Evolutionary conservation across 2,113 vertebrate genomes (phyloP).

Genomic region (Cavia aperea): DNA sequence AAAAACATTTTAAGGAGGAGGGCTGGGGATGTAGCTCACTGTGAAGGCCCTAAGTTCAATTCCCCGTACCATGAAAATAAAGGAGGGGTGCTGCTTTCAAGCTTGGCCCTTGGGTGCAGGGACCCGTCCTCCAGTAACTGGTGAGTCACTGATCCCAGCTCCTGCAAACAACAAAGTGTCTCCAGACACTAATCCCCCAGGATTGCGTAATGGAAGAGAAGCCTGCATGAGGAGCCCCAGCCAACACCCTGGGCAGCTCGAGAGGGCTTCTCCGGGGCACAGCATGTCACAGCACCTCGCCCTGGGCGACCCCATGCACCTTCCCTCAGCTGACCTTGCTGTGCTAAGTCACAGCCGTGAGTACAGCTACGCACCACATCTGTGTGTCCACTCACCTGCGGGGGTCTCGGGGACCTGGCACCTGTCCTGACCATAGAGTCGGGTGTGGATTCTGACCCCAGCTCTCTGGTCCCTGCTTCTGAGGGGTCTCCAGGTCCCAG

Average conservation of each 20-base stretch:
- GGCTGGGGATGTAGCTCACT: background rate
- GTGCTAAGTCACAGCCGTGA: background rate
- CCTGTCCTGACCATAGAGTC: rapidly evolving
- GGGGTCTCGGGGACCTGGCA: background rate
- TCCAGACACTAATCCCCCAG: background rate
- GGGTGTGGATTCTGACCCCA: background rate
- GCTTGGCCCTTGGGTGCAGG: background rate
- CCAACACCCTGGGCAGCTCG: background rate
- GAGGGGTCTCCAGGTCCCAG: background rate
- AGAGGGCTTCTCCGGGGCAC: background rate
- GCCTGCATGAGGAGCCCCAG: background rate
- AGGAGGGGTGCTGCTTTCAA: background rate
- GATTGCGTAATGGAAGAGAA: background rate
- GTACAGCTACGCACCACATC: rapidly evolving
- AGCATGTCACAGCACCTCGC: rapidly evolving
- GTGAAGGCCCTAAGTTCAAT: background rate
- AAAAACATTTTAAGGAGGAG: background rate
- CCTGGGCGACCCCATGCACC: background rate
- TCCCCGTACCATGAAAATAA: background rate
- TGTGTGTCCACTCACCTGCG: background rate
- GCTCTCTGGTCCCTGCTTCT: background rate
- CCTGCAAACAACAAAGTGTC: rapidly evolving
- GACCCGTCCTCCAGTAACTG: background rate
- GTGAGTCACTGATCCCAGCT: background rate
- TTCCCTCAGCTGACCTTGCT: background rate